These are phyloP conservation scores for Bujurquina vittata DNA, from an alignment of 2,113 vertebrate genomes.

Conservation along the genomic window DNA sequence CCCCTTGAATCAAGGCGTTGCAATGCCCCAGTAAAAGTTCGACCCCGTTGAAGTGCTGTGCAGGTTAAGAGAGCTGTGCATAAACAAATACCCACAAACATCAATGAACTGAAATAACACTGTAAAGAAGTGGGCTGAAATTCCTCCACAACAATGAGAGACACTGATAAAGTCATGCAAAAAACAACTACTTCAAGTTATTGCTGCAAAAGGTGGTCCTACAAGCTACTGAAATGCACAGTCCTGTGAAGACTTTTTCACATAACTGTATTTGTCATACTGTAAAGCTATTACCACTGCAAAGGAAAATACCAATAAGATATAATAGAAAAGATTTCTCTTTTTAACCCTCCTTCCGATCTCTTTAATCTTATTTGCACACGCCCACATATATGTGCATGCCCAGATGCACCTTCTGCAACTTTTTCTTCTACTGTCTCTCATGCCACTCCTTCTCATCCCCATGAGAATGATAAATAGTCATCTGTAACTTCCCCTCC, in stretches of 20 bases:
- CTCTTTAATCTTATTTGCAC: constrained; percentile 1
- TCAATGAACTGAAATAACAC: neutral
- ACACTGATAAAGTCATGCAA: neutral
- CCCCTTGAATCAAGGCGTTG: neutral
- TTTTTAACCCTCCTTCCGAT: neutral
- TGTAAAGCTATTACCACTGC: neutral
- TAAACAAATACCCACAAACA: neutral
- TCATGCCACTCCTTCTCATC: constrained; percentile 53
- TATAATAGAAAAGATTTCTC: neutral
- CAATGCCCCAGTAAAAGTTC: neutral
- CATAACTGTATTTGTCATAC: neutral
- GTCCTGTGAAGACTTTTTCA: neutral
- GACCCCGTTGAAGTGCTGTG: too few species aligned
- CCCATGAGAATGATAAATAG: constrained; percentile 76
- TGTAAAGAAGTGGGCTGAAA: neutral
- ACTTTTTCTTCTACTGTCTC: constrained; percentile 37
- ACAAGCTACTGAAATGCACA: neutral
- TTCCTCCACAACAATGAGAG: neutral
- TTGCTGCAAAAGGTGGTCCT: neutral
- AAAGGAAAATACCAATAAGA: neutral
- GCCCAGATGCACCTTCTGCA: constrained; percentile 1
- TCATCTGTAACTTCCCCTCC: constrained; percentile 80
- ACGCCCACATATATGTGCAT: neutral
- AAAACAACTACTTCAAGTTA: neutral
- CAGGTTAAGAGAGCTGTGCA: neutral